Percentiles rank a stretch among this genome's conserved stretches.
Evolutionary conservation across 2,888 invertebrate species (phyloP).

Genomic region (Odontocerum albicorne): DNA sequence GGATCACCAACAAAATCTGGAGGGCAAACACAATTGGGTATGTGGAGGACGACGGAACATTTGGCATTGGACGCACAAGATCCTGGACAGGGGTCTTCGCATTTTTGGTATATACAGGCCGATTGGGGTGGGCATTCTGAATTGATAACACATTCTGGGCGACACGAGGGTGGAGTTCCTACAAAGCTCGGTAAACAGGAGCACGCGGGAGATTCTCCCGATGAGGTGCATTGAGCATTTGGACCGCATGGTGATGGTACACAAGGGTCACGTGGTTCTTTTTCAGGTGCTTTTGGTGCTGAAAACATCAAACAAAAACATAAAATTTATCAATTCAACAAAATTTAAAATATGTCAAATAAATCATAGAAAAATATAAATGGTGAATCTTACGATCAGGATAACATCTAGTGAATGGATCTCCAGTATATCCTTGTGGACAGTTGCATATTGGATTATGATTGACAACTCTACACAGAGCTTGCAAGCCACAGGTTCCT

Average conservation of each 20-base stretch:
- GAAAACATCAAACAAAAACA: slow-evolving; percentile 14
- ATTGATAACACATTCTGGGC: slow-evolving; percentile 74
- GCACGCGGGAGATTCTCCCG: slow-evolving; percentile 65
- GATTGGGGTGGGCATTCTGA: slow-evolving; percentile 64
- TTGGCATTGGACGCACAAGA: slow-evolving; percentile 74
- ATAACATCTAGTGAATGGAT: slow-evolving; percentile 68
- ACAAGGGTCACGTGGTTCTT: slow-evolving; percentile 54
- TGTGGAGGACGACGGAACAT: slow-evolving; percentile 73
- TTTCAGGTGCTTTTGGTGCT: slow-evolving; percentile 19
- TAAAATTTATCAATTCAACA: background rate
- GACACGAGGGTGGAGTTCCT: slow-evolving; percentile 74
- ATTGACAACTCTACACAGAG: slow-evolving; percentile 72
- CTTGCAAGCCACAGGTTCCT: slow-evolving; percentile 67
- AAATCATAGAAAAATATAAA: background rate
- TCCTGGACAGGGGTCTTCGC: slow-evolving; percentile 73
- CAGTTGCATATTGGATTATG: slow-evolving; percentile 82
- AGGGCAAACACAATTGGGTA: slow-evolving; percentile 76
- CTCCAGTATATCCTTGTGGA: slow-evolving; percentile 61
- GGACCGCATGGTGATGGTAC: slow-evolving; percentile 68
- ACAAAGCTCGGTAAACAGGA: slow-evolving; percentile 69
- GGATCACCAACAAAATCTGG: slow-evolving; percentile 73
- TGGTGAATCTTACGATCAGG: slow-evolving; percentile 47
- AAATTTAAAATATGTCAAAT: background rate
- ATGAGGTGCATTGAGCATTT: slow-evolving; percentile 68
- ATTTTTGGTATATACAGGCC: slow-evolving; percentile 67